Conservation (phyloP, 1,140 invertebrate genomes). For the Drusus annulatus region DNA sequence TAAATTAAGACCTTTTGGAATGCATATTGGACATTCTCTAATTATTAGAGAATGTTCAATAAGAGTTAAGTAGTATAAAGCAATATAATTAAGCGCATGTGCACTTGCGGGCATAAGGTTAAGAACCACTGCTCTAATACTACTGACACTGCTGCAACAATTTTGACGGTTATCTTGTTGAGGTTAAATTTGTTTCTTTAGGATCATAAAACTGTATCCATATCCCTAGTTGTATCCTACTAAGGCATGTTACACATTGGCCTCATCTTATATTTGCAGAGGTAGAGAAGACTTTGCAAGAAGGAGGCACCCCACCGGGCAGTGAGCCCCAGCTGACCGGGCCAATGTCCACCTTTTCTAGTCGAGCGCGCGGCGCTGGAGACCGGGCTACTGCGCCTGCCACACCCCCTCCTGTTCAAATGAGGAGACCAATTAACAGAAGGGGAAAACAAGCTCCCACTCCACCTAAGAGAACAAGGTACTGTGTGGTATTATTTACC, state of each 20-base stretch:
- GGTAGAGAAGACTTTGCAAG: constrained; percentile 90
- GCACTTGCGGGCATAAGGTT: too few species aligned
- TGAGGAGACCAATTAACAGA: constrained; percentile 88
- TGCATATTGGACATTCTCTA: background rate
- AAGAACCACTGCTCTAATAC: too few species aligned
- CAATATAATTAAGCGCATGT: too few species aligned
- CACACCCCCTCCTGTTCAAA: constrained; percentile 80
- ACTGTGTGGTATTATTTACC: background rate
- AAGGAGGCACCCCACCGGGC: constrained; percentile 60
- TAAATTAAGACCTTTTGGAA: too few species aligned
- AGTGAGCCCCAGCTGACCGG: background rate
- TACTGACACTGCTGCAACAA: too few species aligned
- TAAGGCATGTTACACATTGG: constrained; percentile 37
- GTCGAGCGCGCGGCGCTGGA: background rate
- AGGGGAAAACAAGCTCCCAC: constrained; percentile 95
- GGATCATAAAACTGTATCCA: too few species aligned
- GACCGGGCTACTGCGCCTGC: constrained; percentile 52
- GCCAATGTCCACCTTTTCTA: constrained; percentile 46
- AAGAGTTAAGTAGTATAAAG: too few species aligned
- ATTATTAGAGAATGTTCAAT: too few species aligned
- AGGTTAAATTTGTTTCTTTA: too few species aligned
- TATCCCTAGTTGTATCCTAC: too few species aligned
- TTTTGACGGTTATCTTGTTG: too few species aligned
- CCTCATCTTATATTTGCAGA: constrained; percentile 67
- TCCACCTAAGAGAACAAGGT: constrained; percentile 95